phyloP scores from a whole-genome alignment of 1,140 invertebrate genomes.

The Drosophila funebris region DNA sequence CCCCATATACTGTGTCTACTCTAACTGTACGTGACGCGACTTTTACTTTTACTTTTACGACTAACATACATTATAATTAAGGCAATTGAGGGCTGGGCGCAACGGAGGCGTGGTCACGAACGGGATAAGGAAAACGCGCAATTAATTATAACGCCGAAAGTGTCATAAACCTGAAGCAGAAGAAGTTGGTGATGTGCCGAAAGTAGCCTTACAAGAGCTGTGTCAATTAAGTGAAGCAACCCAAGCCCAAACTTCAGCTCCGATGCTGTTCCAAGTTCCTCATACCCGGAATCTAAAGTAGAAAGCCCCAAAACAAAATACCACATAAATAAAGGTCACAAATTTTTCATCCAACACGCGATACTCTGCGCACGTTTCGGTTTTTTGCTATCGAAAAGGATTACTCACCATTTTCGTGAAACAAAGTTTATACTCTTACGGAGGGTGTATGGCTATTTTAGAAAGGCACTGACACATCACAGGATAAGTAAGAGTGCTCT shows the following conservation, averaged over 20 bases:
- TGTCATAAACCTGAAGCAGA: constrained; percentile 61
- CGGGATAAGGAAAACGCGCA: constrained; percentile 48
- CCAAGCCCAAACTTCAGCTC: constrained; percentile 11
- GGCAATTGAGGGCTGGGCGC: constrained; percentile 10
- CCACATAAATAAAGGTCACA: constrained; percentile 23
- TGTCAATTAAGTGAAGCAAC: constrained; percentile 57
- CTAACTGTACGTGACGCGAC: constrained; percentile 54
- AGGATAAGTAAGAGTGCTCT: too few relatives aligned
- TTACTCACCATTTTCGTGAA: background rate
- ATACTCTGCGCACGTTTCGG: constrained; percentile 25
- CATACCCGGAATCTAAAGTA: background rate
- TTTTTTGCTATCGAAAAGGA: constrained; percentile 1
- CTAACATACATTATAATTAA: constrained; percentile 77
- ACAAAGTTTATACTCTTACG: background rate
- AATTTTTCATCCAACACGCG: constrained; percentile 21
- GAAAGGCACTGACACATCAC: background rate
- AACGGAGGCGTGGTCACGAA: constrained; percentile 35
- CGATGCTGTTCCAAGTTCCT: background rate
- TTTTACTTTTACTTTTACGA: constrained; percentile 72
- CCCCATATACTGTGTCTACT: background rate
- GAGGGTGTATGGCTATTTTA: background rate
- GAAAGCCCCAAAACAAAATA: background rate
- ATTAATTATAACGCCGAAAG: constrained; percentile 70
- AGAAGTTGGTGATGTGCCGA: background rate
- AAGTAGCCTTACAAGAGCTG: constrained; percentile 40